phyloP scores from a whole-genome alignment of 2,797 vertebrate genomes.

The Cyclopterus lumpus region DNA sequence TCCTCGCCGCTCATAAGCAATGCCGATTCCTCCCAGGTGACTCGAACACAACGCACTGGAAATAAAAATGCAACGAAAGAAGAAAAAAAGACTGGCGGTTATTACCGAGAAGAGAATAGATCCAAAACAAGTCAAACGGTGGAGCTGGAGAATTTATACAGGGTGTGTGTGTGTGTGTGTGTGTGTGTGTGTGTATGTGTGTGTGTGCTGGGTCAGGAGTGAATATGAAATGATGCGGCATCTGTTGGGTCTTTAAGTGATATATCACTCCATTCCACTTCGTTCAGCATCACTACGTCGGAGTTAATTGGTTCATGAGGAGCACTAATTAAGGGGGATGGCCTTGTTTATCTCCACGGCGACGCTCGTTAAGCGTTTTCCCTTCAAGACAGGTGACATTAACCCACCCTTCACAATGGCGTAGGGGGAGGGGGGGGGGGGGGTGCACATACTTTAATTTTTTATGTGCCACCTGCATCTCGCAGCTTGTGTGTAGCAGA shows the following conservation, averaged over 20 bases:
- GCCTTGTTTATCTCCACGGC: slow-evolving; percentile 77
- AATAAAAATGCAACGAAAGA: background rate
- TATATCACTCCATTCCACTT: slow-evolving; percentile 78
- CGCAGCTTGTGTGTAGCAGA: slow-evolving; percentile 9
- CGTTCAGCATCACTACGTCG: slow-evolving; percentile 76
- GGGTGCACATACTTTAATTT: slow-evolving; percentile 6
- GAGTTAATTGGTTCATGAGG: slow-evolving; percentile 82
- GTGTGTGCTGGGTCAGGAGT: slow-evolving; percentile 31
- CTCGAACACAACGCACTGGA: slow-evolving; percentile 8
- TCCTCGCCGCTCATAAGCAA: slow-evolving; percentile 40
- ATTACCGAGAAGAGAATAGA: slow-evolving; percentile 2
- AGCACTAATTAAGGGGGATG: slow-evolving; percentile 83
- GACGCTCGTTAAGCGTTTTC: slow-evolving; percentile 66
- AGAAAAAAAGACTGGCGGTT: background rate
- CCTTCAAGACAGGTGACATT: slow-evolving; percentile 65
- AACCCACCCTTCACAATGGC: slow-evolving; percentile 60
- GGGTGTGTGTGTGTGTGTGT: background rate
- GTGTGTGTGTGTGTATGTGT: slow-evolving; percentile 18
- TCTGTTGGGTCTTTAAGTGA: slow-evolving; percentile 76
- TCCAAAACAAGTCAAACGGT: background rate
- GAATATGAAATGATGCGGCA: slow-evolving; percentile 61
- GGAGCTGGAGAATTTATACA: background rate
- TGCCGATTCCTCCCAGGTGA: slow-evolving; percentile 45
- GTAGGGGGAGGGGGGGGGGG: background rate
- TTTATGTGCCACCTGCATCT: background rate